Evolutionary conservation across 2,113 vertebrate species (phyloP).

Genomic region (Chloropsis hardwickii): DNA sequence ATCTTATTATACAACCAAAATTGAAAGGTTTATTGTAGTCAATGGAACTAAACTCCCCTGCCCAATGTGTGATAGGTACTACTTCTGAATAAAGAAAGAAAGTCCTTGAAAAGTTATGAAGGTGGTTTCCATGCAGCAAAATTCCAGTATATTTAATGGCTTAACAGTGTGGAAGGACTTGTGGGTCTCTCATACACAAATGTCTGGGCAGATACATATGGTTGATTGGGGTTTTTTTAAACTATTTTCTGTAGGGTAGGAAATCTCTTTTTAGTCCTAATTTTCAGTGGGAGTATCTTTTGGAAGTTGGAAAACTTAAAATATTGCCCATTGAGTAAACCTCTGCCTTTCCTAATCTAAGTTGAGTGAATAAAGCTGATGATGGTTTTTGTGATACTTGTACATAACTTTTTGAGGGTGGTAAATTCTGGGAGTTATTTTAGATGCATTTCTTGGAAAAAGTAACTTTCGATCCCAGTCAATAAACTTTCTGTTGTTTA

Average conservation of each 20-base stretch:
- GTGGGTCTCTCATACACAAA: not conserved
- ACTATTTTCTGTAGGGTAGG: not conserved
- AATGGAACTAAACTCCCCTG: not conserved
- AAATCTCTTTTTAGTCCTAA: not conserved
- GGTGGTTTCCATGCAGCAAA: not conserved
- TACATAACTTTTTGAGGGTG: not conserved
- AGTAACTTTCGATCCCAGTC: not conserved
- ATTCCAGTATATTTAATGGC: not conserved
- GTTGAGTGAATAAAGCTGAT: not conserved
- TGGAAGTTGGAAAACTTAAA: not conserved
- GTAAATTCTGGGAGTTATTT: not conserved
- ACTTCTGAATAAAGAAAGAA: not conserved
- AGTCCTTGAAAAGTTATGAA: not conserved
- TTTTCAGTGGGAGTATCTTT: not conserved
- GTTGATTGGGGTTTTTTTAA: fast-evolving
- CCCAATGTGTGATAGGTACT: not conserved
- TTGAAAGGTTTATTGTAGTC: not conserved
- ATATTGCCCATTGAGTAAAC: not conserved
- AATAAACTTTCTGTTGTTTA: not conserved
- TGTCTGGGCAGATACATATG: not conserved
- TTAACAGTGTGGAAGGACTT: not conserved
- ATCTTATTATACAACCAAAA: not conserved
- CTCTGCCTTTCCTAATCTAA: not conserved
- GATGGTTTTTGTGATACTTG: not conserved
- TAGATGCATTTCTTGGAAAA: not conserved